These are phyloP conservation scores for Apostichopus leukothele DNA, from an alignment of 53 echinoderm and acorn worm genomes.

Conservation along the genomic window DNA sequence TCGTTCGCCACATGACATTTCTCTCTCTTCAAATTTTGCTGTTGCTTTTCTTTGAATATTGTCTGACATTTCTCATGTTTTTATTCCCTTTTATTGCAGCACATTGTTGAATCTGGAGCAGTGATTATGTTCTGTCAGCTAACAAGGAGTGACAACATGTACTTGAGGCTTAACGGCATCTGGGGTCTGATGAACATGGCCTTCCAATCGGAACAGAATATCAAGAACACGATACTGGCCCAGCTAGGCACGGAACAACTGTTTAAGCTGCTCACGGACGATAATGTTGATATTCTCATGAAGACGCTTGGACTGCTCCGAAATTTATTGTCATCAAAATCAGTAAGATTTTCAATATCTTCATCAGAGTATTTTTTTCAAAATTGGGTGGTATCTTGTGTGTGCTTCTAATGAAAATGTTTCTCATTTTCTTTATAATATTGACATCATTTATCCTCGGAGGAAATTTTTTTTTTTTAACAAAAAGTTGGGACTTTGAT, in stretches of 20 bases:
- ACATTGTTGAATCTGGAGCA: constrained; percentile 89
- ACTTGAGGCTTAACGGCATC: constrained; percentile 93
- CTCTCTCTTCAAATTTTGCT: no score
- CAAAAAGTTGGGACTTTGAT: no score
- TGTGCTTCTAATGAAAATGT: no score
- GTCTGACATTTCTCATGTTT: no score
- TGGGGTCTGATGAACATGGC: constrained; percentile 99
- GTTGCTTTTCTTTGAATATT: no score
- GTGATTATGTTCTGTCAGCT: constrained; percentile 78
- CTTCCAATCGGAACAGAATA: constrained; percentile 93
- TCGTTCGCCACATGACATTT: no score
- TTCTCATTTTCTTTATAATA: no score
- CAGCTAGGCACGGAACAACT: constrained; percentile 89
- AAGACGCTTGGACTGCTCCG: constrained; percentile 92
- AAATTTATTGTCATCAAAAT: constrained; percentile 86
- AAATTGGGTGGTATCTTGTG: no score
- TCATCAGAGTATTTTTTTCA: no score
- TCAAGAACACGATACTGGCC: constrained; percentile 82
- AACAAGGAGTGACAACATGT: constrained; percentile 67
- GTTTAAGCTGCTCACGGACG: constrained; percentile 83
- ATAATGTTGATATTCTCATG: constrained; percentile 96
- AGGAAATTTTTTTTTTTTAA: no score
- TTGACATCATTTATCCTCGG: no score
- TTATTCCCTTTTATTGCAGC: constrained; percentile 48
- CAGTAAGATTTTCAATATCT: constrained; percentile 54